These are phyloP conservation scores for Lucifuga dentata DNA, from an alignment of 2,113 vertebrate species.

Conservation along the genomic window DNA sequence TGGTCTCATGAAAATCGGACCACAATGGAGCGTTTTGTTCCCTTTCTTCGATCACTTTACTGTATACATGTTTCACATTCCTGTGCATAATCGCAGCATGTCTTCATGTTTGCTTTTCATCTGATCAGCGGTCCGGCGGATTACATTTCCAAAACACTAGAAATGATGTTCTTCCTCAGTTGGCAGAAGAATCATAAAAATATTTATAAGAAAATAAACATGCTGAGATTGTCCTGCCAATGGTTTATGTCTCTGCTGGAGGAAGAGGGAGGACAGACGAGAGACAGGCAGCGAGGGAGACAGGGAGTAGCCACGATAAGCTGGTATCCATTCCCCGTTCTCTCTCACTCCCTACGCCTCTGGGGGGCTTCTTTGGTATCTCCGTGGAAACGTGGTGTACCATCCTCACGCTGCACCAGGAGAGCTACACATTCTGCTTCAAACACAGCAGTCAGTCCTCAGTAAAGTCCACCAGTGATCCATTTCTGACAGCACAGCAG, in stretches of 20 bases:
- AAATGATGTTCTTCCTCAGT: conserved; percentile 52
- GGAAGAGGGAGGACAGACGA: background rate
- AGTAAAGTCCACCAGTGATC: no score
- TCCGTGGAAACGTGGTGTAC: no score
- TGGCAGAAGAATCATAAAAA: conserved; percentile 25
- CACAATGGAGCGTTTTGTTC: no score
- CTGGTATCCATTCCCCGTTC: conserved; percentile 14
- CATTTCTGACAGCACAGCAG: no score
- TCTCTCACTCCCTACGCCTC: background rate
- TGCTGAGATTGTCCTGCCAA: conserved; percentile 16
- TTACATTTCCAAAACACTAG: conserved; percentile 17
- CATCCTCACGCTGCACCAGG: no score
- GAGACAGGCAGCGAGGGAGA: background rate
- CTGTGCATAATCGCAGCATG: background rate
- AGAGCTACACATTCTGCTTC: no score
- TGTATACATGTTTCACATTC: no score
- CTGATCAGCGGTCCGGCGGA: background rate
- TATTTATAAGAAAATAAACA: conserved; percentile 63
- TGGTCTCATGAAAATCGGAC: no score
- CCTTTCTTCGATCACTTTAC: no score
- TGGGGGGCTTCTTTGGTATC: no score
- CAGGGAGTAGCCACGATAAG: conserved; percentile 55
- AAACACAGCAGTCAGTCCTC: no score
- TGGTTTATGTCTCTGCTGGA: conserved; percentile 27
- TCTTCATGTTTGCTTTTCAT: background rate